Evolutionary conservation across 2,888 invertebrate species (phyloP).

Genomic region (Stegana nigrithorax): DNA sequence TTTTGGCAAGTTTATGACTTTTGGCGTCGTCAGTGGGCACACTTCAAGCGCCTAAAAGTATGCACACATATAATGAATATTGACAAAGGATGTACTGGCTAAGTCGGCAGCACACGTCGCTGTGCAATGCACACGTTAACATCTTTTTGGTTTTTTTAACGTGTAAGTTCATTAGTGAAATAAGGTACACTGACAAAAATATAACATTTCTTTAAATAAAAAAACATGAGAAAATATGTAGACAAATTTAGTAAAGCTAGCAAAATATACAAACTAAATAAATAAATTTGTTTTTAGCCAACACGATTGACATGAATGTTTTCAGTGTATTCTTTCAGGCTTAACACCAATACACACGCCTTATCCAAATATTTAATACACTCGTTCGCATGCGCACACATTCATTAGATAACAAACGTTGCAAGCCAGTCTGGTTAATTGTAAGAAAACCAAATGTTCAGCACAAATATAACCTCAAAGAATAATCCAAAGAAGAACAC

Average conservation of each 20-base stretch:
- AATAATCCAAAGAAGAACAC: slow-evolving; percentile 3
- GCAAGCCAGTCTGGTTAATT: slow-evolving; percentile 1
- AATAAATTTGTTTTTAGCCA: too few relatives aligned
- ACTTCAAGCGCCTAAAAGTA: slow-evolving; percentile 42
- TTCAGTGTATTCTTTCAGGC: not conserved
- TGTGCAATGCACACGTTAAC: not conserved
- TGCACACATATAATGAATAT: slow-evolving; percentile 67
- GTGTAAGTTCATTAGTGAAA: slow-evolving; percentile 34
- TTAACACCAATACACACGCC: slow-evolving; percentile 6
- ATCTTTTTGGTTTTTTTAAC: slow-evolving; percentile 19
- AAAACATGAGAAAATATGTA: too few relatives aligned
- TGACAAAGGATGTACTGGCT: slow-evolving; percentile 58
- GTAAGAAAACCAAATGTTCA: slow-evolving; percentile 12
- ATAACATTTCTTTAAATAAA: slow-evolving; percentile 4
- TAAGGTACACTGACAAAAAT: not conserved
- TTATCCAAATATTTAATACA: slow-evolving; percentile 17
- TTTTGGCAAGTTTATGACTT: slow-evolving; percentile 65
- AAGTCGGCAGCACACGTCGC: slow-evolving; percentile 25
- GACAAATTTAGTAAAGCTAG: too few relatives aligned
- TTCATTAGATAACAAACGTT: not conserved
- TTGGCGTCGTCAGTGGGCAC: slow-evolving; percentile 29
- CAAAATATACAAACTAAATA: too few relatives aligned
- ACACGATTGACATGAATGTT: not conserved
- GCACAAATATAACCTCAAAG: slow-evolving; percentile 9
- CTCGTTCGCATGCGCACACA: not conserved